These are phyloP conservation scores for Rhagophthalmus giganteus DNA, from an alignment of 2,888 invertebrate species.

Conservation along the genomic window DNA sequence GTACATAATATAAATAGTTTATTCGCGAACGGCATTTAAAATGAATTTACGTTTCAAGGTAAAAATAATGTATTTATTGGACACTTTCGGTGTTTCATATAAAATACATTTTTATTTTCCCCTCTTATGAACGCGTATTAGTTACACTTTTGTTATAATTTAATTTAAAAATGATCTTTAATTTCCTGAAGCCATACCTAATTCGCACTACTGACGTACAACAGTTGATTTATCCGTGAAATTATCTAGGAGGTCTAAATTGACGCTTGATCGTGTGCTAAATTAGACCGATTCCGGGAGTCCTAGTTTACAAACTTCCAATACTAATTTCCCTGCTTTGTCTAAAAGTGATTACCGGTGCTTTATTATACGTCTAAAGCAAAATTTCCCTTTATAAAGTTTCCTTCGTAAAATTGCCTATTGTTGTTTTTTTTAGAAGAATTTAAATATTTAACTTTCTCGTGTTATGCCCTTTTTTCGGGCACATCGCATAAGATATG, in stretches of 20 bases:
- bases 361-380: background rate
- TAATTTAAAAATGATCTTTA: no score
- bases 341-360: conserved; percentile 9
- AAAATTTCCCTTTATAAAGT: conserved; percentile 5
- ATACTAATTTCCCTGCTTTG: conserved; percentile 11
- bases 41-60: no score
- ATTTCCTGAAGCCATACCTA: background rate
- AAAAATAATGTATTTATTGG: no score
- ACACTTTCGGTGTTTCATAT: no score
- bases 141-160: no score
- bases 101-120: no score
- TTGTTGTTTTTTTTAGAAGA: conserved; percentile 1
- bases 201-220: background rate
- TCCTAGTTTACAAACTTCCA: conserved; percentile 11
- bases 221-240: conserved; percentile 1
- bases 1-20: background rate
- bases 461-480: conserved; percentile 11
- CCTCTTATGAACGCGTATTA: no score
- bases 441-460: conserved; percentile 14
- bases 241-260: background rate
- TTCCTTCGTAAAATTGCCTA: conserved; percentile 3
- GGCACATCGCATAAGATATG: conserved; percentile 19
- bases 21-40: no score
- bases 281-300: conserved; percentile 4
- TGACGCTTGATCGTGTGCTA: conserved; percentile 1